Evolutionary conservation across 2,888 invertebrate genomes (phyloP).

Genomic region (Campaea margaritaria): DNA sequence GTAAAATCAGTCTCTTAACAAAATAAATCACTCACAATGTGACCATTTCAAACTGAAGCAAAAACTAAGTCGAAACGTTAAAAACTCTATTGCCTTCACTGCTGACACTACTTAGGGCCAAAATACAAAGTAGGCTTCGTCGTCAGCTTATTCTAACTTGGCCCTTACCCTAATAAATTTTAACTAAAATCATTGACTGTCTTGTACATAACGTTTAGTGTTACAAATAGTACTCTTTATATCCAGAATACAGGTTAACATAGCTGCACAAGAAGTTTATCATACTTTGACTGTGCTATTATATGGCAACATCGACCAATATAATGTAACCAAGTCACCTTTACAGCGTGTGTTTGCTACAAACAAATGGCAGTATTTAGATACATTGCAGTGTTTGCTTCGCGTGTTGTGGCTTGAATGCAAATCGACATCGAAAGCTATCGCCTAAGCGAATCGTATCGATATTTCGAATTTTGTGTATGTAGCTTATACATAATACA

Average conservation of each 20-base stretch:
- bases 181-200: constrained; percentile 63
- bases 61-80: constrained; percentile 22
- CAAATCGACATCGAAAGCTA: constrained; percentile 25
- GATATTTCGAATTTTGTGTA: constrained; percentile 2
- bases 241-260: not conserved
- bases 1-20: constrained; percentile 83
- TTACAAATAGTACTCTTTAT: constrained; percentile 4
- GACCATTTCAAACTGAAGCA: constrained; percentile 34
- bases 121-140: constrained; percentile 58
- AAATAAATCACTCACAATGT: constrained; percentile 55
- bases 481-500: not conserved
- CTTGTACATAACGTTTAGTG: constrained; percentile 28
- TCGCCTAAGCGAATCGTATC: not conserved
- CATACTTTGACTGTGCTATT: too few relatives aligned
- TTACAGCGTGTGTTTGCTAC: not conserved
- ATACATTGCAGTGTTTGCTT: constrained; percentile 7
- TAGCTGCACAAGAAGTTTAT: constrained; percentile 1
- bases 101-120: constrained; percentile 57
- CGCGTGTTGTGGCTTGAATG: constrained; percentile 23
- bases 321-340: too few relatives aligned
- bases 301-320: not conserved
- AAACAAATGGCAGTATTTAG: constrained; percentile 30
- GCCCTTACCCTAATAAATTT: constrained; percentile 73
- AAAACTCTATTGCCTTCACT: constrained; percentile 48
- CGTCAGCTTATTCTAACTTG: constrained; percentile 63